Evolutionary conservation across 2,113 vertebrate species (phyloP).

Genomic region (Pica pica): DNA sequence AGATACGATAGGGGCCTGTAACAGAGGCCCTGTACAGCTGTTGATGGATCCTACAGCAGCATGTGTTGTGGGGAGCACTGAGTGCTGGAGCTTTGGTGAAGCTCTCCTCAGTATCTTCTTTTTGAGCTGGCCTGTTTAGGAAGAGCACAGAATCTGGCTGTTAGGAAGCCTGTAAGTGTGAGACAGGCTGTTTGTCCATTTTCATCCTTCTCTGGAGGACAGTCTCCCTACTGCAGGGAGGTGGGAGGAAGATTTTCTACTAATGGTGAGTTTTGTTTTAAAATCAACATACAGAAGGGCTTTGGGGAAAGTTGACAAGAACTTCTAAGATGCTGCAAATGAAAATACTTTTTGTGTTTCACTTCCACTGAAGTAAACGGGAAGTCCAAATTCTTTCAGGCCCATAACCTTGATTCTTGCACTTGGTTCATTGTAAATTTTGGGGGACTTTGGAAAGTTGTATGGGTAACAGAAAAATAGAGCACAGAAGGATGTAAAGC

Average conservation of each 20-base stretch:
- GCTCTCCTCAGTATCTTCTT: neutral
- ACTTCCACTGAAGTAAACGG: neutral
- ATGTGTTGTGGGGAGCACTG: neutral
- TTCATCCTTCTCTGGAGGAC: neutral
- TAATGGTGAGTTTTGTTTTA: neutral
- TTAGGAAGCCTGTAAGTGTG: neutral
- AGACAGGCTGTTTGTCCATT: neutral
- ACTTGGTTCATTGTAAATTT: neutral
- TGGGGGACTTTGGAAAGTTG: neutral
- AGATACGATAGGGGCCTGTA: neutral
- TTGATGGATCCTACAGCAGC: neutral
- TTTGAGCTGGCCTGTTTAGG: neutral
- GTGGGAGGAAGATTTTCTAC: neutral
- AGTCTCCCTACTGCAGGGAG: neutral
- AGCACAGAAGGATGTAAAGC: neutral
- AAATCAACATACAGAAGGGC: neutral
- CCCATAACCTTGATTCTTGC: neutral
- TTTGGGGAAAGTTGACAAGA: neutral
- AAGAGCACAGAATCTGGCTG: neutral
- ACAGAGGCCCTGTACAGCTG: neutral
- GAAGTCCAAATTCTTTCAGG: neutral
- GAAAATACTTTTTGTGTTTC: neutral
- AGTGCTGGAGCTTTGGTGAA: neutral
- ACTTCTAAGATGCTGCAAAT: neutral
- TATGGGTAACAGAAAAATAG: neutral